A percentile compares a stretch with the other conserved stretches of the same genome.
phyloP scores from a whole-genome alignment of 2,888 invertebrate genomes.

The Calliphora vomitoria region DNA sequence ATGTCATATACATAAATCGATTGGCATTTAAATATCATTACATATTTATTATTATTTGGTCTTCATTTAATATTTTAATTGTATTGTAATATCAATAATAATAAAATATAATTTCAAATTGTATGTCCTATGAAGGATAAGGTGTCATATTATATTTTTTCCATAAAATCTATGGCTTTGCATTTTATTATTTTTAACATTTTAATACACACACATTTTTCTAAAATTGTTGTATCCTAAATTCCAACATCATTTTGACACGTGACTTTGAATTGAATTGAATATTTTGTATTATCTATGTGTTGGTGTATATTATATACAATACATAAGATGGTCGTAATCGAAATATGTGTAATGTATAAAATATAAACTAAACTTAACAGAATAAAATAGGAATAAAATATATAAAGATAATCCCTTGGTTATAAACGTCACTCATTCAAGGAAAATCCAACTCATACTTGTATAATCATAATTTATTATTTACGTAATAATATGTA shows the following conservation, averaged over 20 bases:
- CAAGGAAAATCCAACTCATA: conserved; percentile 46
- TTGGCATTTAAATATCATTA: no score
- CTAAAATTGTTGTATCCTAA: conserved; percentile 12
- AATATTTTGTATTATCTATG: conserved; percentile 25
- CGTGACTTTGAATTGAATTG: conserved; percentile 62
- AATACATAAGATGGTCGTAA: conserved; percentile 24
- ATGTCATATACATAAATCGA: no score
- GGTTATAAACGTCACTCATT: conserved; percentile 56
- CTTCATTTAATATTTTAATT: no score
- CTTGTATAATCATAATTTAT: conserved; percentile 64
- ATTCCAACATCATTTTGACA: conserved; percentile 52
- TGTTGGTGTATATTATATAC: background rate
- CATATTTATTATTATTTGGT: no score
- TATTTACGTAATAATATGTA: conserved; percentile 65
- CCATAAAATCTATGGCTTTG: background rate
- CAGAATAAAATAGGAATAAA: background rate
- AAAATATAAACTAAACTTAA: conserved; percentile 11
- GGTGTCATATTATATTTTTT: background rate
- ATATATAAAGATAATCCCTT: conserved; percentile 54
- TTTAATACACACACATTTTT: background rate
- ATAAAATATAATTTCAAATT: background rate
- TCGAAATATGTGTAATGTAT: conserved; percentile 37
- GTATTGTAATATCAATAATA: no score
- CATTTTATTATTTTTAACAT: background rate
- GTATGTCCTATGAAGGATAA: background rate